Base-by-base conservation (phyloP, 1,140 invertebrate genomes). In the Dreissena rostriformis region DNA sequence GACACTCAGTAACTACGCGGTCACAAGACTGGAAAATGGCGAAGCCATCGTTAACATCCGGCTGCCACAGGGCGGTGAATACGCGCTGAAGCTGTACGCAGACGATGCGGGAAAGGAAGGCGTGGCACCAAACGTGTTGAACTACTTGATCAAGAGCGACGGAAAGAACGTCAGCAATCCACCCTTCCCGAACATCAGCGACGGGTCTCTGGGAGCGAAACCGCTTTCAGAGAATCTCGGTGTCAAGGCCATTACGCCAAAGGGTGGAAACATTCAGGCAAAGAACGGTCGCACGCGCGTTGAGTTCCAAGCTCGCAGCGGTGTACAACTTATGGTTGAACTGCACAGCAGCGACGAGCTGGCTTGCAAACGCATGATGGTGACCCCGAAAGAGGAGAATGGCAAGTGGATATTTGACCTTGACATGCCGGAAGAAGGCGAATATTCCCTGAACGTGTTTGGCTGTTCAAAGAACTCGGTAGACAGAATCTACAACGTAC, bases 381-480 rank as follows among this genome's bases (percentile, higher is more conserved):
- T 87, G 11, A 66, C 66, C 51, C 80, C 85, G 5, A 75, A 70
- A 19, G 86, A 90, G 65, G 85, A 86, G 7, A 87, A 89, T 19
- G 88, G 88, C 1, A 86, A 88, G 66, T 91, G 90, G 91, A 74
- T 82, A 11, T 92, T 92, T 73, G 89, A 91, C 68, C 66, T 92
- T 4, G 90, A 91, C 53, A 81, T 93, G 81, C 89, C 90, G 7
- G 85, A 89, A 7, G 75, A 83, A 11, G 92, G 91, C 0, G 91
- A 93, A 83, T 93, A 92, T 80, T 90, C 91, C 0, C 71, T 92
- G n/a, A 93, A 92, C 82, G 87, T 93, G 55, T 93, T 91, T 80
- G 89, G 88, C 17, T 85, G 87, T 65, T 70, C 88, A 39, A 90
- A 92, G 78, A 86, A 91, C 57, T 75, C 71, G 0, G 81, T 55